These are phyloP conservation scores for Sminthurinus aureus DNA, from an alignment of 2,888 invertebrate genomes.

Conservation along the genomic window DNA sequence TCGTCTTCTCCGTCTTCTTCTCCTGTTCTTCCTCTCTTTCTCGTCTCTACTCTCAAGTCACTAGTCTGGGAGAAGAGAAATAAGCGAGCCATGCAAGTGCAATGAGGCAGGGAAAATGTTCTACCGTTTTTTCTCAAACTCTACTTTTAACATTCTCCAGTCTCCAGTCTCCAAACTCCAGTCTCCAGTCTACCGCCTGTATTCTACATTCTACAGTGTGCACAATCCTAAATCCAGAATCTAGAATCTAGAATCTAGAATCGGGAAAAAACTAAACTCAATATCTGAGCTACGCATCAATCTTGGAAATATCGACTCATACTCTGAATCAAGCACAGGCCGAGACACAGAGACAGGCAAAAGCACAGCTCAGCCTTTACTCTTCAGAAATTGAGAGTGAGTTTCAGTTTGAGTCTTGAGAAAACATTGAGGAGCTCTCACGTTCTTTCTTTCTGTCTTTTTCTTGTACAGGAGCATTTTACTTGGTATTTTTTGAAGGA, in stretches of 20 bases:
- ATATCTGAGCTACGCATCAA: slow-evolving; percentile 47
- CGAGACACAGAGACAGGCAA: neutral
- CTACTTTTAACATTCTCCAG: neutral
- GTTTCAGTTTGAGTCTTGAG: neutral
- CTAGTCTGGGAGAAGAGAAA: slow-evolving; percentile 20
- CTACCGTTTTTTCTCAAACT: slow-evolving; percentile 23
- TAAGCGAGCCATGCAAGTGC: slow-evolving; percentile 46
- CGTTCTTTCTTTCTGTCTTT: neutral
- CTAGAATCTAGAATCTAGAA: too few species aligned
- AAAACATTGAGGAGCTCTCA: neutral
- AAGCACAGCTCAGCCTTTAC: too few species aligned
- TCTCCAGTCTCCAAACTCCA: too few species aligned
- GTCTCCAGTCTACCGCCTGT: too few species aligned
- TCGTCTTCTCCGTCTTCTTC: too few species aligned
- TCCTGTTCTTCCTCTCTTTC: too few species aligned
- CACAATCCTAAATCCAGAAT: too few species aligned
- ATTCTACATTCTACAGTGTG: too few species aligned
- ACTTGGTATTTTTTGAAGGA: too few species aligned
- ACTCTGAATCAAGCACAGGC: neutral
- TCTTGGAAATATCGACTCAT: slow-evolving; percentile 46
- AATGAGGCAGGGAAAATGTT: slow-evolving; percentile 48
- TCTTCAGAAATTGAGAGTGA: neutral
- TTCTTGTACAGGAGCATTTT: neutral
- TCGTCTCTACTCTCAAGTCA: too few species aligned
- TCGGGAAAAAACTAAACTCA: slow-evolving; percentile 34